Conservation (phyloP, 2,113 vertebrate species). For the Oreocharis arfaki region DNA sequence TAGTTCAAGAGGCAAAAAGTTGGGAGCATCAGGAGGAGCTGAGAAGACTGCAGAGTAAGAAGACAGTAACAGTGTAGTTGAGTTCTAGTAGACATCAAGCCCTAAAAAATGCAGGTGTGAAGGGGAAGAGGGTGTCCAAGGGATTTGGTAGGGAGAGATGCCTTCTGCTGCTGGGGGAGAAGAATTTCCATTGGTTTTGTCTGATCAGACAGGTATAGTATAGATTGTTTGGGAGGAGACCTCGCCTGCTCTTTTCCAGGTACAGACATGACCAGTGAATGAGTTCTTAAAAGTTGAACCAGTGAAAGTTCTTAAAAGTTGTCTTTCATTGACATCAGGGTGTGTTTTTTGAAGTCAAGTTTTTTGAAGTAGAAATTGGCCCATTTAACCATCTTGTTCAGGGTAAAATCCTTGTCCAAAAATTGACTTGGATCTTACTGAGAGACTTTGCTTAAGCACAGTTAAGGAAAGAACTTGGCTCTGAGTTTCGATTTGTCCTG, state of each 20-base stretch:
- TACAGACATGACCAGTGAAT: not conserved
- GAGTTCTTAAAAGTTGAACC: not conserved
- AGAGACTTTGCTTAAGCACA: not conserved
- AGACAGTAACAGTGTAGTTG: accelerated
- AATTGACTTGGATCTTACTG: not conserved
- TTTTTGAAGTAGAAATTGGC: not conserved
- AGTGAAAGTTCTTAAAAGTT: not conserved
- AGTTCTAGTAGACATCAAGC: not conserved
- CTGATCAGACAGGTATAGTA: not conserved
- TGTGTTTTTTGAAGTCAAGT: not conserved
- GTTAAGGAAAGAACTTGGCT: not conserved
- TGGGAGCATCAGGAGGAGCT: not conserved
- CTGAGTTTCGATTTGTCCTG: not conserved
- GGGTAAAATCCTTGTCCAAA: not conserved
- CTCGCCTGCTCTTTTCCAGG: not conserved
- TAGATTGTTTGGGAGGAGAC: not conserved
- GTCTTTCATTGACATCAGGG: accelerated
- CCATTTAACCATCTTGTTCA: not conserved
- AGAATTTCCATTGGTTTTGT: not conserved
- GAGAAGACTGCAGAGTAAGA: not conserved
- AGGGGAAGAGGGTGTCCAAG: not conserved
- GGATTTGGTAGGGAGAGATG: not conserved
- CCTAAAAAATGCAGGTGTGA: not conserved
- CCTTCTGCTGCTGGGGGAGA: not conserved
- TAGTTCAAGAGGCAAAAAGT: not conserved